Conservation (phyloP, 2,113 vertebrate species). For the Phainopepla nitens region DNA sequence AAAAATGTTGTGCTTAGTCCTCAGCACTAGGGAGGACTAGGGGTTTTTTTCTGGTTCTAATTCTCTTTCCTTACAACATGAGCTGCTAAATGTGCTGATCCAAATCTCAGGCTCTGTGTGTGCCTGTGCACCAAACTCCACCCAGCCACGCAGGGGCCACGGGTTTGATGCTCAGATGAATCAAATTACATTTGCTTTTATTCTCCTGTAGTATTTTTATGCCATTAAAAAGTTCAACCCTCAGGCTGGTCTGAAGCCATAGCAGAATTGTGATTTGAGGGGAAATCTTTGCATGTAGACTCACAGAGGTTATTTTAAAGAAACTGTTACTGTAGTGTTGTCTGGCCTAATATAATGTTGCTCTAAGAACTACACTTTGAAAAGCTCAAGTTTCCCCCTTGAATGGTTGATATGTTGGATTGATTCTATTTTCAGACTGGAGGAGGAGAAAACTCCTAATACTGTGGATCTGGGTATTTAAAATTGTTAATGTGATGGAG, state of each 20-base stretch:
- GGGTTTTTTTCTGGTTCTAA: neutral
- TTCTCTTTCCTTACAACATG: neutral
- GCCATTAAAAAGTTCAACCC: neutral
- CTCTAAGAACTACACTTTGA: neutral
- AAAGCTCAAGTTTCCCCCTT: neutral
- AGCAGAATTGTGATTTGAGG: neutral
- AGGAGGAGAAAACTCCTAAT: neutral
- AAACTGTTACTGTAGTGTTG: neutral
- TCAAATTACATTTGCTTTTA: neutral
- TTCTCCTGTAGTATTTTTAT: neutral
- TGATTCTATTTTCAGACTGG: neutral
- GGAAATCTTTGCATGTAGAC: neutral
- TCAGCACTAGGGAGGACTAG: neutral
- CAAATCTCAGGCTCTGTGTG: neutral
- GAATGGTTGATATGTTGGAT: neutral
- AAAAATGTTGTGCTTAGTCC: neutral
- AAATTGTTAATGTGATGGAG: neutral
- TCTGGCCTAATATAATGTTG: neutral
- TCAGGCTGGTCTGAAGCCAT: neutral
- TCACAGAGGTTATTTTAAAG: neutral
- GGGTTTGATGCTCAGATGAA: neutral
- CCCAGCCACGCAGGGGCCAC: rapidly evolving
- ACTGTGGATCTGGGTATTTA: neutral
- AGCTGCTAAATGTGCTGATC: neutral
- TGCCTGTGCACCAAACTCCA: neutral